Evolutionary conservation across 2,113 vertebrate genomes (phyloP), one percentile per base, ranked within the genome.

Genomic region (Syngnathoides biaculeatus): DNA sequence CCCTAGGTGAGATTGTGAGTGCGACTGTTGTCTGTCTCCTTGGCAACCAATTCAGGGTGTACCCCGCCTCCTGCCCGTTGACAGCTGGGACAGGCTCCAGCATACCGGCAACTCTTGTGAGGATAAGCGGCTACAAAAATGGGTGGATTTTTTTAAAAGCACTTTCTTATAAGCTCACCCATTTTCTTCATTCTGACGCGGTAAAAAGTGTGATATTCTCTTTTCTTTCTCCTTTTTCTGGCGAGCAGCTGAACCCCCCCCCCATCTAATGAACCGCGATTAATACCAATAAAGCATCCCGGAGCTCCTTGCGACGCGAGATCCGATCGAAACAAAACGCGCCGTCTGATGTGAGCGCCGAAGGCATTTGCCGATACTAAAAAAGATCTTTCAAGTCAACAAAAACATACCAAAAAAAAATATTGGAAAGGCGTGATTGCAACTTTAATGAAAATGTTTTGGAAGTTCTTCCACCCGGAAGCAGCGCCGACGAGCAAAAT

Each of bases 391-490:
- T 8, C 27, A 2, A 57, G 13, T 17, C 3, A 35, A 35, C 30
- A 35, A 57, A 30, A 27, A 59, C 30, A 59, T 39, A 59, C 20
- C 7, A 43, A 62, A 48, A 50, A 52, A 50, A 52, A 19, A 43
- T 35, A 20, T 69, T 26, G 0, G 30, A 64, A 52, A 22, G 40
- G 13, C 48, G 11, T 52, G 4, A 47, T 55, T 55, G 14, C 20
- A 2, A 55, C 2, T 19, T 61, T 14, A 61, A 42, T 42, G 57
- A 59, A 59, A 62, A 61, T 73, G 15, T 57, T 71, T 69, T 69
- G 59, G 43, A 45, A 65, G 53, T 35, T 14, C 43, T 52, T 59
- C 14, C 27, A 22, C 27, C 64, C 68, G 39, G 57, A 61, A 73
- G 35, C 57, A 65, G 40, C 55, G 43, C 20, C 20, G 14, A 55